Conservation (phyloP, 2,888 invertebrate genomes). For the Drosophila aldrichi region DNA sequence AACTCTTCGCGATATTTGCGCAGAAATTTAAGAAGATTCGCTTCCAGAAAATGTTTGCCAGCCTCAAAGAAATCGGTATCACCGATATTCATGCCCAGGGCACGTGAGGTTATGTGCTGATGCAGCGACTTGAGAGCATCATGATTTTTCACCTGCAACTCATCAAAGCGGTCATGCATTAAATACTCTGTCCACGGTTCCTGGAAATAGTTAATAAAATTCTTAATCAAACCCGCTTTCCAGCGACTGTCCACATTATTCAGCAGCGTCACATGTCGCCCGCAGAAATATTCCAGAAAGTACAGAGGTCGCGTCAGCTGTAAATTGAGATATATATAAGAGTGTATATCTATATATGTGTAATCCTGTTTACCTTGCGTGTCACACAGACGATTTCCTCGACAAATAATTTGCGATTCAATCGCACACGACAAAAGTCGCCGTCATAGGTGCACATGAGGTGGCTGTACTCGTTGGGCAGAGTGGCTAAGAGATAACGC, state of each 20-base stretch:
- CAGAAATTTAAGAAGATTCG: constrained; percentile 66
- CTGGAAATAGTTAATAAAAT: constrained; percentile 72
- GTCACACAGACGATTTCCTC: constrained; percentile 77
- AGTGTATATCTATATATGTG: background rate
- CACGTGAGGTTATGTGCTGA: constrained; percentile 12
- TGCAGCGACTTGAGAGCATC: constrained; percentile 33
- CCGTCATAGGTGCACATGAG: constrained; percentile 60
- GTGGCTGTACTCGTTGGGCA: constrained; percentile 53
- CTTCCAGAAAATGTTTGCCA: constrained; percentile 54
- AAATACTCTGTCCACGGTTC: constrained; percentile 74
- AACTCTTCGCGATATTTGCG: constrained; percentile 72
- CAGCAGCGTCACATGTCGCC: constrained; percentile 74
- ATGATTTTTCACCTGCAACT: constrained; percentile 52
- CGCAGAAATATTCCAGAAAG: constrained; percentile 76
- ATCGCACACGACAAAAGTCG: constrained; percentile 74
- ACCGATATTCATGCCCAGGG: constrained; percentile 22
- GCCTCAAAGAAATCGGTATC: constrained; percentile 31
- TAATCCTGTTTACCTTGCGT: constrained; percentile 50
- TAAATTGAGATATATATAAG: background rate
- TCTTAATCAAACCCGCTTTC: constrained; percentile 58
- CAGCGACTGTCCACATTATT: constrained; percentile 70
- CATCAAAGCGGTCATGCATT: constrained; percentile 76
- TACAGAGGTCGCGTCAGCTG: constrained; percentile 27
- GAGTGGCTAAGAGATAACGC: constrained; percentile 60
- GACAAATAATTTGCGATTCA: constrained; percentile 62